Evolutionary conservation across 2,888 invertebrate genomes (phyloP).

Genomic region (Cheilosia pagana): DNA sequence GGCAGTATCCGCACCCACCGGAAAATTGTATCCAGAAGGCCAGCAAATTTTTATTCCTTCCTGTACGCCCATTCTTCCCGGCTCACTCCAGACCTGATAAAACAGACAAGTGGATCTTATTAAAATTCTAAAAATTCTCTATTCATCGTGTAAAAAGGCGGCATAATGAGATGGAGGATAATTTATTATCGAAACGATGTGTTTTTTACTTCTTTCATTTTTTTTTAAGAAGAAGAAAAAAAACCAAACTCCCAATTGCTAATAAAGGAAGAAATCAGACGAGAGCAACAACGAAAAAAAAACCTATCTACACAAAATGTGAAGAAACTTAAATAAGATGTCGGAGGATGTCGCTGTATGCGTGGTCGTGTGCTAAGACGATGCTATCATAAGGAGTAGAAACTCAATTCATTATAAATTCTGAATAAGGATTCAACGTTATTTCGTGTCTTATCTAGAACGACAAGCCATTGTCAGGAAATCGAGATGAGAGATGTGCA

Average conservation of each 20-base stretch:
- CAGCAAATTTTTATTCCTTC: constrained; percentile 15
- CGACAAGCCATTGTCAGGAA: constrained; percentile 72
- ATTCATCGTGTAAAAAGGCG: constrained; percentile 45
- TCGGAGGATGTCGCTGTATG: constrained; percentile 38
- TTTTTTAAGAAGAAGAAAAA: constrained; percentile 21
- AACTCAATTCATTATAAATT: constrained; percentile 75
- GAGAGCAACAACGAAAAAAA: background rate
- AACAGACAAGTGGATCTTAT: constrained; percentile 65
- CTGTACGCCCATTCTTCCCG: background rate
- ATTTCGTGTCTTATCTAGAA: constrained; percentile 75
- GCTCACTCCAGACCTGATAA: constrained; percentile 12
- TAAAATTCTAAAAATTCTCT: constrained; percentile 56
- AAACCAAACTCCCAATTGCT: background rate
- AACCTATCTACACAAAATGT: constrained; percentile 4
- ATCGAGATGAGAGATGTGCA: constrained; percentile 49
- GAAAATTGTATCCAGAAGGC: constrained; percentile 49
- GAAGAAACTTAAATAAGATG: constrained; percentile 50
- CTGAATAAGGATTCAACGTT: constrained; percentile 70
- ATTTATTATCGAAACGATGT: constrained; percentile 67
- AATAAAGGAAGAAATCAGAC: constrained; percentile 43
- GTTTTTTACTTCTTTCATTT: constrained; percentile 28
- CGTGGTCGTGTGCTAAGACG: constrained; percentile 43
- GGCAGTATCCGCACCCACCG: constrained; percentile 30
- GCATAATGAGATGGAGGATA: constrained; percentile 61
- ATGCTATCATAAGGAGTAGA: constrained; percentile 54